Evolutionary conservation across 2,888 invertebrate species (phyloP).

Genomic region (Spatulosminthurus flaviceps): DNA sequence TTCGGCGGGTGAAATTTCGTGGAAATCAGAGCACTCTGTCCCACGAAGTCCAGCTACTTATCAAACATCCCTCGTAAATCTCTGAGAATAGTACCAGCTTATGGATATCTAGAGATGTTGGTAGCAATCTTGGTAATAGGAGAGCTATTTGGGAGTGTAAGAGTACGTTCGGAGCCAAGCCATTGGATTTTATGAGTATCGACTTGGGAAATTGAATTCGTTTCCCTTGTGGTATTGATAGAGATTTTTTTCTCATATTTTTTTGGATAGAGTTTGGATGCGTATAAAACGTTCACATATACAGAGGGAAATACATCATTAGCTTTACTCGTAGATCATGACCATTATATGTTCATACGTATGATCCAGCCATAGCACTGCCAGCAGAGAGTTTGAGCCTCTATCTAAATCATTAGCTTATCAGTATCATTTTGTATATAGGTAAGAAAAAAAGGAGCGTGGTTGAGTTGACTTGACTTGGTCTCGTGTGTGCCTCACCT

Average conservation of each 20-base stretch:
- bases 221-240: neutral
- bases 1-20: too few species aligned
- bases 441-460: neutral
- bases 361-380: neutral
- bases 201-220: neutral
- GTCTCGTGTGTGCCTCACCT: neutral
- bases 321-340: neutral
- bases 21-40: too few species aligned
- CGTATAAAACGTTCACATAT: neutral
- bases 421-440: neutral
- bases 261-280: neutral
- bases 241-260: neutral
- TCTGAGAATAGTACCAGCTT: too few species aligned
- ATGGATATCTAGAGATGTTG: too few species aligned
- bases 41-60: too few species aligned
- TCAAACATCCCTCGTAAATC: too few species aligned
- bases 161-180: too few species aligned
- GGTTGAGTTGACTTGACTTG: neutral
- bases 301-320: neutral
- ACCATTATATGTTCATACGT: neutral
- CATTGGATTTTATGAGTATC: slow-evolving; percentile 8
- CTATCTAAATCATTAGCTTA: neutral
- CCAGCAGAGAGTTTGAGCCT: too few species aligned
- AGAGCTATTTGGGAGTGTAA: too few species aligned
- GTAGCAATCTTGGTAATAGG: too few species aligned